Evolutionary conservation across 2,797 vertebrate species (phyloP).

Genomic region (Scomberomorus guttatus): DNA sequence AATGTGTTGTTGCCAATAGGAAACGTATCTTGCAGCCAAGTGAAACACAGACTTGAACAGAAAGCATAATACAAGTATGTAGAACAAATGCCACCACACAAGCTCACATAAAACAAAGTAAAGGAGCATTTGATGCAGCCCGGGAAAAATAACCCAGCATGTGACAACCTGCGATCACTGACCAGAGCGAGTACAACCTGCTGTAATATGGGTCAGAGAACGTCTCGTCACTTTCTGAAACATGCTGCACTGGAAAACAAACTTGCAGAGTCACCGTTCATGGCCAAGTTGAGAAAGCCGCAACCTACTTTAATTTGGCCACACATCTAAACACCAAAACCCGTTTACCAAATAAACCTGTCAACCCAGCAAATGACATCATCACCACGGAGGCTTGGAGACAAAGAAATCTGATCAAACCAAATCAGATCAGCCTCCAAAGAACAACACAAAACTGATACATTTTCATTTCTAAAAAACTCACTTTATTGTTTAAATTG

Average conservation of each 20-base stretch:
- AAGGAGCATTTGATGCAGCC: background rate
- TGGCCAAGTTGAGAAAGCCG: fast-evolving
- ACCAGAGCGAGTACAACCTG: background rate
- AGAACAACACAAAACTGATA: no score
- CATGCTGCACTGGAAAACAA: slow-evolving; percentile 8
- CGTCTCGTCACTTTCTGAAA: slow-evolving; percentile 6
- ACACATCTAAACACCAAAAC: background rate
- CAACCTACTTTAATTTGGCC: slow-evolving; percentile 56
- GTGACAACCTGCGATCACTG: no score
- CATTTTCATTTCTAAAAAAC: no score
- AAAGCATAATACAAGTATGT: no score
- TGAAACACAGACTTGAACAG: no score
- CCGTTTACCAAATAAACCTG: background rate
- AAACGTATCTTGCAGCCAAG: no score
- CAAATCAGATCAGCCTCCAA: no score
- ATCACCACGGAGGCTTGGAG: background rate
- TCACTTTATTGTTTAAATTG: no score
- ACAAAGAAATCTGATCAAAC: no score
- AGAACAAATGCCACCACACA: no score
- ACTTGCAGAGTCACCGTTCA: slow-evolving; percentile 16
- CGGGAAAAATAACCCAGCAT: background rate
- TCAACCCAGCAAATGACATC: background rate
- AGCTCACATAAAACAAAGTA: no score
- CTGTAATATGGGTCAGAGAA: slow-evolving; percentile 9
- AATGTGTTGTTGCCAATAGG: no score